phyloP scores from a whole-genome alignment of 2,797 vertebrate species.

The Malurus splendens region DNA sequence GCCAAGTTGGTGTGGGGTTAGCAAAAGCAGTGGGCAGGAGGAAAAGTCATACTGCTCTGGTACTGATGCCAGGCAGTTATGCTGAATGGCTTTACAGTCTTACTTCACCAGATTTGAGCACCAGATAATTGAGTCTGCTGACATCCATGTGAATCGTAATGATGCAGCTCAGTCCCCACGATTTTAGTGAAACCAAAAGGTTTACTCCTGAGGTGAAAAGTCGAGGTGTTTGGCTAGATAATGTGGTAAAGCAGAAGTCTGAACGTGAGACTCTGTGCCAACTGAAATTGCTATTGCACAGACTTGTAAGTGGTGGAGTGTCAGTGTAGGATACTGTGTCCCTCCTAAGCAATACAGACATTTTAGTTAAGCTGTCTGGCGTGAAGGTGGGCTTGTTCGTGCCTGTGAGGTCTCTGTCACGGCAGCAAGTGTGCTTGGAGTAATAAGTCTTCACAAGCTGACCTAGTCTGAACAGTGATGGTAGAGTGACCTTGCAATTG shows the following conservation, averaged over 20 bases:
- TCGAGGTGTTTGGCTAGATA: background rate
- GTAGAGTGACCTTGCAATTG: conserved; percentile 28
- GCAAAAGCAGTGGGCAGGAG: background rate
- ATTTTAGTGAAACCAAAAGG: background rate
- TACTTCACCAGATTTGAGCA: background rate
- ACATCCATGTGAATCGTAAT: background rate
- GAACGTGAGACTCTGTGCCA: background rate
- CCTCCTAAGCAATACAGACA: background rate
- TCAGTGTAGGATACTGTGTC: background rate
- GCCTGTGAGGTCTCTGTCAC: conserved; percentile 22
- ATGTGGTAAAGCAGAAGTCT: background rate
- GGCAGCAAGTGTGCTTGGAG: background rate
- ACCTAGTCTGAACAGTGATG: background rate
- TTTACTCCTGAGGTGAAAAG: background rate
- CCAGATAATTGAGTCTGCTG: background rate
- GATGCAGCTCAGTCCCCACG: background rate
- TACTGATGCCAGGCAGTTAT: background rate
- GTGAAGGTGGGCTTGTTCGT: background rate
- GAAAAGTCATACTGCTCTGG: background rate
- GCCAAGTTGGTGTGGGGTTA: background rate
- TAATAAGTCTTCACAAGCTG: conserved; percentile 47
- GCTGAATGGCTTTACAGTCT: background rate
- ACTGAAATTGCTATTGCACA: background rate
- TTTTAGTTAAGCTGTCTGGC: background rate
- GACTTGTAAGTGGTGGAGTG: background rate